These are phyloP conservation scores for Phyllotreta cruciferae DNA, from an alignment of 2,888 invertebrate species.

Conservation along the genomic window DNA sequence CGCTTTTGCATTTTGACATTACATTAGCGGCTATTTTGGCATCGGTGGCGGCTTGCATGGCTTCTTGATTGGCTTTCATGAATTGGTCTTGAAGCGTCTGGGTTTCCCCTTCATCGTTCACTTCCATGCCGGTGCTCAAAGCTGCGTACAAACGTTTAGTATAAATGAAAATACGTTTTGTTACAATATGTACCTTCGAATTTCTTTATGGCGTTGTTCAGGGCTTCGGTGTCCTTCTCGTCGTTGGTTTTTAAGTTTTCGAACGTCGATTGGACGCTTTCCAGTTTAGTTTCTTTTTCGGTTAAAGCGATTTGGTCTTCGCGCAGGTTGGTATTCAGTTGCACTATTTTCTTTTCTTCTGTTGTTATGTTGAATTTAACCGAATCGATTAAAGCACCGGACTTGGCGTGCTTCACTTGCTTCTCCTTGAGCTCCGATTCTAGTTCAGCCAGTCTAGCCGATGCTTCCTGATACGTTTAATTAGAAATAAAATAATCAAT, in stretches of 20 bases:
- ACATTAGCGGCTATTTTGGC: conserved; percentile 81
- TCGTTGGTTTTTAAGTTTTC: conserved; percentile 73
- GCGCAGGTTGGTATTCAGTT: conserved; percentile 69
- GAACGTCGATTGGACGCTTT: conserved; percentile 69
- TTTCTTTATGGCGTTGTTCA: conserved; percentile 76
- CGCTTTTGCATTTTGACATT: conserved; percentile 67
- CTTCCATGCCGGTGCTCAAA: conserved; percentile 74
- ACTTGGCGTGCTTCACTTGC: conserved; percentile 73
- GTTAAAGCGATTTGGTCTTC: conserved; percentile 72
- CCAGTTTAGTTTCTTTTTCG: conserved; percentile 68
- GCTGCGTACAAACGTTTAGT: not conserved
- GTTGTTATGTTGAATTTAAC: conserved; percentile 71
- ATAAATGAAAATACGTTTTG: conserved; percentile 61
- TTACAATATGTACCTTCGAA: conserved; percentile 69
- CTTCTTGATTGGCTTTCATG: conserved; percentile 79
- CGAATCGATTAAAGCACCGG: conserved; percentile 69
- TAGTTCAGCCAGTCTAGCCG: conserved; percentile 68
- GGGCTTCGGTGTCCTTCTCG: conserved; percentile 70
- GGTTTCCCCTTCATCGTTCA: conserved; percentile 79
- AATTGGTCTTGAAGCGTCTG: conserved; percentile 90
- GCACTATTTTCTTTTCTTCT: conserved; percentile 73
- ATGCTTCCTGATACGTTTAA: conserved; percentile 65
- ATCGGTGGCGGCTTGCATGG: conserved; percentile 79
- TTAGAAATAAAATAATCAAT: conserved; percentile 11
- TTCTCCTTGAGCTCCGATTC: conserved; percentile 69